Evolutionary conservation across 2,797 vertebrate genomes (phyloP).

Genomic region (Tokudaia tokunoshimensis): DNA sequence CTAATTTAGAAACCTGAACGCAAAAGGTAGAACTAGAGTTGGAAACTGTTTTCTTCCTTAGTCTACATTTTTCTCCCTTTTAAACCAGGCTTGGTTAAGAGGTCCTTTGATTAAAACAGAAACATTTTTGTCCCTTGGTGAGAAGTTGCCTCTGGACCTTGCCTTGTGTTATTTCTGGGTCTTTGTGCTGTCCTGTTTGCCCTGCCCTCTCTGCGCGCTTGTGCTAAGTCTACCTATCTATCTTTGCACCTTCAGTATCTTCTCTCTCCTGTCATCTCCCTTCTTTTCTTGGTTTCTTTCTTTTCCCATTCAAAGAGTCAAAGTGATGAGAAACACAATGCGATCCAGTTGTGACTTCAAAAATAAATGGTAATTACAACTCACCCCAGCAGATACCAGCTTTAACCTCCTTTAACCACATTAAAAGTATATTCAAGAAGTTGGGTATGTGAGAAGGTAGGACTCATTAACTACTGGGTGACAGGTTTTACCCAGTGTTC

Average conservation of each 20-base stretch:
- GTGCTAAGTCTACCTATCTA: background rate
- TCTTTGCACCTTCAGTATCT: background rate
- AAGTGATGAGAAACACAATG: background rate
- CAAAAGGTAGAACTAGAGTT: background rate
- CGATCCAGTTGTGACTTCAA: conserved; percentile 34
- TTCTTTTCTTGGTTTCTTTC: background rate
- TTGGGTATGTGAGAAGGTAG: background rate
- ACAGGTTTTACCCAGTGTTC: background rate
- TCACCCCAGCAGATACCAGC: background rate
- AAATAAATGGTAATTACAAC: background rate
- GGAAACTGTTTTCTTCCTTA: background rate
- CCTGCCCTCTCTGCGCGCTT: background rate
- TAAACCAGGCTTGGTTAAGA: conserved; percentile 3
- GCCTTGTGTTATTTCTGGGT: too few species aligned
- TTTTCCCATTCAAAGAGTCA: conserved; percentile 2
- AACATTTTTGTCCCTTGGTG: background rate
- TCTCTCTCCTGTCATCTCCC: background rate
- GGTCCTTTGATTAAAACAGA: background rate
- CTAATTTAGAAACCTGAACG: background rate
- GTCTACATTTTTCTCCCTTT: background rate
- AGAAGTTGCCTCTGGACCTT: background rate
- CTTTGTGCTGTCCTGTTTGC: background rate
- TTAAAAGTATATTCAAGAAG: background rate
- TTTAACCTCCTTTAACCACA: background rate
- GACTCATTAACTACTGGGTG: background rate